phyloP scores from a whole-genome alignment of 2,888 invertebrate genomes.

The Drosophila lutescens region DNA sequence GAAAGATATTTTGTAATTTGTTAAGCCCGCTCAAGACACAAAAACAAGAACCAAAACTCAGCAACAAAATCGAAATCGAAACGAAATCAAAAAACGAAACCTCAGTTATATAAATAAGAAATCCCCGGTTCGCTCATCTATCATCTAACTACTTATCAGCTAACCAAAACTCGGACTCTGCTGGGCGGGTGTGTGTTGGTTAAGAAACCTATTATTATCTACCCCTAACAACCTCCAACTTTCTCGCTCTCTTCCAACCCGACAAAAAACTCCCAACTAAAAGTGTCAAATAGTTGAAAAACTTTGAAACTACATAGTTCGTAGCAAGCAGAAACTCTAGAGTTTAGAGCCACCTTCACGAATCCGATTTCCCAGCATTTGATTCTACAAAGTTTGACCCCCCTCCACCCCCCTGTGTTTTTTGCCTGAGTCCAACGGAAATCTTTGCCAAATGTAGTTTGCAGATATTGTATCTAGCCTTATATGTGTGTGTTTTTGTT shows the following conservation, averaged over 20 bases:
- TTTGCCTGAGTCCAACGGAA: slow-evolving; percentile 11
- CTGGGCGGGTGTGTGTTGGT: slow-evolving; percentile 79
- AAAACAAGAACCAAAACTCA: slow-evolving; percentile 25
- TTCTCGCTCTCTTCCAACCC: slow-evolving; percentile 35
- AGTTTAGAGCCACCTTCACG: slow-evolving; percentile 18
- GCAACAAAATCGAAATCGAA: slow-evolving; percentile 46
- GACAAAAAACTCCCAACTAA: slow-evolving; percentile 17
- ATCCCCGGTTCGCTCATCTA: slow-evolving; percentile 56
- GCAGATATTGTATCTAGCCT: slow-evolving; percentile 14
- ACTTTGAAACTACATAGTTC: slow-evolving; percentile 37
- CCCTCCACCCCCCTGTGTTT: background rate
- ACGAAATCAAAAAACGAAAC: slow-evolving; percentile 50
- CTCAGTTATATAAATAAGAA: slow-evolving; percentile 42
- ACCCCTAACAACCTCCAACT: slow-evolving; percentile 23
- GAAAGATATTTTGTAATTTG: slow-evolving; percentile 69
- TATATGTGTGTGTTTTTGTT: slow-evolving; percentile 22
- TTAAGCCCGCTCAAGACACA: slow-evolving; percentile 59
- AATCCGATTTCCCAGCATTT: slow-evolving; percentile 34
- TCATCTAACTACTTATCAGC: slow-evolving; percentile 63
- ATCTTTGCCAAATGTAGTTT: slow-evolving; percentile 18
- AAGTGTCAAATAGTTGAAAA: slow-evolving; percentile 44
- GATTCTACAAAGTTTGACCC: slow-evolving; percentile 18
- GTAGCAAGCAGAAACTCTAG: slow-evolving; percentile 39
- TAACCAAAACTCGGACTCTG: slow-evolving; percentile 52
- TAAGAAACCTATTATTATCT: slow-evolving; percentile 46